Conservation (phyloP, 2,797 vertebrate species). For the Helarctos malayanus region DNA sequence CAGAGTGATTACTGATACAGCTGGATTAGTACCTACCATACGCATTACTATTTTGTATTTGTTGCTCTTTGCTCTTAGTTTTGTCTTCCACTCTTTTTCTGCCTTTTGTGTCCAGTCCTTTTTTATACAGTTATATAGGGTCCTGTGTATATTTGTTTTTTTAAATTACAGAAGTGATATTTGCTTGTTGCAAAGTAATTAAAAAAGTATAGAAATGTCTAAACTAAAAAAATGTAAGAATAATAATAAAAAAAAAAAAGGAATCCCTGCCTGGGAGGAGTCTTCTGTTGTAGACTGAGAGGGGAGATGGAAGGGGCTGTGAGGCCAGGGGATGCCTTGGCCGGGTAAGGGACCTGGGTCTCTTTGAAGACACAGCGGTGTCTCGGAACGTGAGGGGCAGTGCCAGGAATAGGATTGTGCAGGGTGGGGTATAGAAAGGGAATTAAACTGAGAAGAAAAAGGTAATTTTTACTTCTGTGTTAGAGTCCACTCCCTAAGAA, state of each 20-base stretch:
- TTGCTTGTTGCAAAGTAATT: slow-evolving; percentile 30
- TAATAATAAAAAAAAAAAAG: neutral
- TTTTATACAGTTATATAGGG: neutral
- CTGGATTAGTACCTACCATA: neutral
- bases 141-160: neutral
- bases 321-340: neutral
- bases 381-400: neutral
- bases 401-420: neutral
- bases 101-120: neutral
- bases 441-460: neutral
- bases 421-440: neutral
- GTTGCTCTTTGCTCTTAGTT: neutral
- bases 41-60: neutral
- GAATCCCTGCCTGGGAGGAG: neutral
- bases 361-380: neutral
- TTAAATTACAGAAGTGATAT: slow-evolving; percentile 9
- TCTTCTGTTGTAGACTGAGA: neutral
- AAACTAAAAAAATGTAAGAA: neutral
- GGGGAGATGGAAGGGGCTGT: neutral
- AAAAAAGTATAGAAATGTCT: neutral
- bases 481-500: neutral
- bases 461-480: neutral
- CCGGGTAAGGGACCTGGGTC: neutral
- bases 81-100: neutral
- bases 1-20: neutral